phyloP scores from a whole-genome alignment of 2,113 vertebrate species.

The Buteo buteo region DNA sequence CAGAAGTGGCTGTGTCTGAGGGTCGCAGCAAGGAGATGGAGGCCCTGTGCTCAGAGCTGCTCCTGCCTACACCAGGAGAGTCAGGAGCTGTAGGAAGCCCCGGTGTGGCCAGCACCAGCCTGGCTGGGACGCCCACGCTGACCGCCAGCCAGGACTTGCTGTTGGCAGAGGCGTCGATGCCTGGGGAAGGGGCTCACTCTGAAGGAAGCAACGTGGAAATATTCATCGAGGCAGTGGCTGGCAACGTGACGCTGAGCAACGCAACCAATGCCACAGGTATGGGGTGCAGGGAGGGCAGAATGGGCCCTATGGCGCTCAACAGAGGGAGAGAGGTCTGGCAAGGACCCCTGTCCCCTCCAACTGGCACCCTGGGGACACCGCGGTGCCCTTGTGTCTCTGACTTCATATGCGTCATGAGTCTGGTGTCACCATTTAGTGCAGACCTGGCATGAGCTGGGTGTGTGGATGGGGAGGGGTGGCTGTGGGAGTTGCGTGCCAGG shows the following conservation, averaged over 20 bases:
- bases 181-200: conserved; percentile 27
- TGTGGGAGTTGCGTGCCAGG: background rate
- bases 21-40: conserved; percentile 58
- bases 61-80: conserved; percentile 49
- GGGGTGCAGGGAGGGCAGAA: background rate
- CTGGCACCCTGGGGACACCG: background rate
- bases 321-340: background rate
- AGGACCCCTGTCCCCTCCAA: background rate
- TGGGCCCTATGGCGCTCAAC: background rate
- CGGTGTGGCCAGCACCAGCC: background rate
- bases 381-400: background rate
- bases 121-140: background rate
- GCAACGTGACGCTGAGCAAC: conserved; percentile 54
- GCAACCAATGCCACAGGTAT: conserved; percentile 28
- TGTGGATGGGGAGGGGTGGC: background rate
- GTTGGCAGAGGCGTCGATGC: conserved; percentile 49
- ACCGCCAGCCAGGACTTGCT: conserved; percentile 55
- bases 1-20: conserved; percentile 25
- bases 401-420: background rate
- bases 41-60: conserved; percentile 62
- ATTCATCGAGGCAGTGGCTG: conserved; percentile 70
- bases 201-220: conserved; percentile 66
- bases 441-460: background rate
- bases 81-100: conserved; percentile 27
- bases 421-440: background rate